Evolutionary conservation across 1,140 invertebrate genomes (phyloP).

Genomic region (Teleopsis dalmanni): DNA sequence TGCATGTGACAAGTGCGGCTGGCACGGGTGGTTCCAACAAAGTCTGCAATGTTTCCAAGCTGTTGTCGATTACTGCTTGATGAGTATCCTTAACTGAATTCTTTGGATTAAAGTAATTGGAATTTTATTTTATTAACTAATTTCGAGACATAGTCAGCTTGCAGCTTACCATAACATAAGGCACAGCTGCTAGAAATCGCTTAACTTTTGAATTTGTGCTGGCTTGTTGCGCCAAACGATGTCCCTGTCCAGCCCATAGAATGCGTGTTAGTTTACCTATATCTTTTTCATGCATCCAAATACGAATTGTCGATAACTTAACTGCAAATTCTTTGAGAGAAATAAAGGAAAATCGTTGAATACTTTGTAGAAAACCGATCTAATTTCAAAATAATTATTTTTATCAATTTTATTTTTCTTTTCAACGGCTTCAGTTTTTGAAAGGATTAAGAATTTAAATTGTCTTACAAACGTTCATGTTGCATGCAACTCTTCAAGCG

Average conservation of each 20-base stretch:
- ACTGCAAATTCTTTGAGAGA: slow-evolving; percentile 55
- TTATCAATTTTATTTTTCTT: no score
- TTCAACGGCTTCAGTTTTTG: no score
- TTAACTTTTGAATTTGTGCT: slow-evolving; percentile 72
- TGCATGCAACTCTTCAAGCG: no score
- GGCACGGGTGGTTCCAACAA: slow-evolving; percentile 62
- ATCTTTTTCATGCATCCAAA: slow-evolving; percentile 87
- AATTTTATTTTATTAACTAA: slow-evolving; percentile 1
- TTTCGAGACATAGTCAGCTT: neutral
- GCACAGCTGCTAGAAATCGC: slow-evolving; percentile 75
- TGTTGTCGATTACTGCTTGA: slow-evolving; percentile 64
- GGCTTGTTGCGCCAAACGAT: slow-evolving; percentile 69
- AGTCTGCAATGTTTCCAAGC: slow-evolving; percentile 62
- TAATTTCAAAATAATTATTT: no score
- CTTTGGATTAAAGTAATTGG: slow-evolving; percentile 46
- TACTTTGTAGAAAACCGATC: no score
- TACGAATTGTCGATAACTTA: slow-evolving; percentile 77
- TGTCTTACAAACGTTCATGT: no score
- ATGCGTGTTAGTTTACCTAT: slow-evolving; percentile 73
- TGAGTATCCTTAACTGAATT: slow-evolving; percentile 77
- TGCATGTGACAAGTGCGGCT: slow-evolving; percentile 63
- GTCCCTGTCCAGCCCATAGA: slow-evolving; percentile 79
- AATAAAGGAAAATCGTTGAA: neutral
- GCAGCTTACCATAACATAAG: slow-evolving; percentile 70
- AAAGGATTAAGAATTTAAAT: no score